These are phyloP conservation scores for Oligia latruncula DNA, from an alignment of 2,888 invertebrate genomes.

Conservation along the genomic window DNA sequence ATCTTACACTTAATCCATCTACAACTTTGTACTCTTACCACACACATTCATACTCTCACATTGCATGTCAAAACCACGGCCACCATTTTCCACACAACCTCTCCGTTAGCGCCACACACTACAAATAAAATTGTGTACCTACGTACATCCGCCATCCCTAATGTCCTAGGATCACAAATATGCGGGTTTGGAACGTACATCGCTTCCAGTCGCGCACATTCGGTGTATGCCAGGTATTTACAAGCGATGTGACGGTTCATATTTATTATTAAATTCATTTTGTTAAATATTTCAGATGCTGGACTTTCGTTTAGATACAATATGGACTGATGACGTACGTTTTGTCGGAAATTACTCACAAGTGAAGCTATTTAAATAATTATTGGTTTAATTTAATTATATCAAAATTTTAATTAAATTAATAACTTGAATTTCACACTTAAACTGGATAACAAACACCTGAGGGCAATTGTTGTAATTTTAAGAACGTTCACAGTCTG, in stretches of 20 bases:
- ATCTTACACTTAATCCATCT: background rate
- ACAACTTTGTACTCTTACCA: too few species aligned
- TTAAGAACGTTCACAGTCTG: too few species aligned
- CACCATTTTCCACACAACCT: background rate
- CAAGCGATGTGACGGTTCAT: slow-evolving; percentile 27
- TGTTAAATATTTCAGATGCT: background rate
- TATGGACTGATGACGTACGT: background rate
- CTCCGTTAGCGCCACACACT: background rate
- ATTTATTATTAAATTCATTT: slow-evolving; percentile 30
- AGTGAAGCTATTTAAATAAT: too few species aligned
- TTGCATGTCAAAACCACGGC: background rate
- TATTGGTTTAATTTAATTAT: background rate
- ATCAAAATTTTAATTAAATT: too few species aligned
- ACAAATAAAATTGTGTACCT: background rate
- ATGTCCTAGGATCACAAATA: slow-evolving; percentile 45
- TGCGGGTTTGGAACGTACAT: slow-evolving; percentile 43
- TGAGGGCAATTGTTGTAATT: too few species aligned
- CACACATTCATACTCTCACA: background rate
- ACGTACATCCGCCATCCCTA: slow-evolving; percentile 36
- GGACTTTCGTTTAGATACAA: background rate
- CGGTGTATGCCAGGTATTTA: slow-evolving; percentile 44
- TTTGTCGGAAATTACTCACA: background rate
- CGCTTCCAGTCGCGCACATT: slow-evolving; percentile 28
- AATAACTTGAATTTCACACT: too few species aligned
- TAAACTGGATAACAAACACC: too few species aligned